Base-by-base conservation (phyloP, 2,888 invertebrate species). In the Drosophila maculinotata region DNA sequence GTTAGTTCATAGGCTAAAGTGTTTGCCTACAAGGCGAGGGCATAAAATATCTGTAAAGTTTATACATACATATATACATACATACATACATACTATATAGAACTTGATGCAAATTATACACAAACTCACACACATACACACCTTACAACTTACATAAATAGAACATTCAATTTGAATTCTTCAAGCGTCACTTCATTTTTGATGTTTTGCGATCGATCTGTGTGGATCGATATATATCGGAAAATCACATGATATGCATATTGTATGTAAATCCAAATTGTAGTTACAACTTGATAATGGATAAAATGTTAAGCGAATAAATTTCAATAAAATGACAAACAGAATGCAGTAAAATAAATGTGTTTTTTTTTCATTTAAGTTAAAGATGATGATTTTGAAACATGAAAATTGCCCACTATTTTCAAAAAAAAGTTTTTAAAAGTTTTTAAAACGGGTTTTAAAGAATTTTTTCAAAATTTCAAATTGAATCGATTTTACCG, bases 251-350 rank as follows among this genome's bases (percentile, higher is more conserved):
- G 30, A 54, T n/a, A 38, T 20, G 51, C 49, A 69, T 65, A 52
- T 52, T 64, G 51, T 65, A 78, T 81, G 72, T 80, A 72, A 83
- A 80, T 75, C 83, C 74, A 79, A 84, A 78, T 72, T 70, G 80
- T 83, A 83, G 85, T 80, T 83, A 82, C 80, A 80, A 76, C 75
- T 80, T 85, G 62, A 75, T 69, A 84, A 76, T 70, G 76, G 76
- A 67, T 76, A 69, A 82, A 81, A 75, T 80, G 72, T 77, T 85
- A 80, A 83, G 83, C 58, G 44, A 85, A 82, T 85, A 85, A 82
- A 84, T 69, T 80, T 74, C 64, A 71, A 76, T 76, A 76, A 76
- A 84, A 68, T 33, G 76, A 54, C 60, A 76, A 69, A 68, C 47
- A 52, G 63, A 81, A 54, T 77, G 63, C 67, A 70, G 62, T 75